A percentile compares a stretch with the other conserved stretches of the same genome.
Evolutionary conservation across 2,113 vertebrate genomes (phyloP).

Genomic region (Carassius gibelio): DNA sequence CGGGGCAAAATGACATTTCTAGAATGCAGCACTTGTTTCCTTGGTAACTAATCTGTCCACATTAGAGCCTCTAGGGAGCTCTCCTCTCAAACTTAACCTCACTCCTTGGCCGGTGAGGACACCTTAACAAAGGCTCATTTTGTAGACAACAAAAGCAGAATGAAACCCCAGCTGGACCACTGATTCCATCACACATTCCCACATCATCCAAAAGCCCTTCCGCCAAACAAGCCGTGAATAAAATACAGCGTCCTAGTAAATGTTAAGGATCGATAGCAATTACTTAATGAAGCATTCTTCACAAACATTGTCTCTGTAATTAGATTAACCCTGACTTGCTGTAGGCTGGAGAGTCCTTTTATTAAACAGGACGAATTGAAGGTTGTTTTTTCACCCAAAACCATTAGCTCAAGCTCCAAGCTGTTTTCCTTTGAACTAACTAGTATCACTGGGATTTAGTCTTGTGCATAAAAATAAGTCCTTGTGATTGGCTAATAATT

Average conservation of each 20-base stretch:
- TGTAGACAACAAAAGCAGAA: constrained; percentile 78
- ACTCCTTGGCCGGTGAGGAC: constrained; percentile 70
- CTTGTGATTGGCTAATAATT: not conserved
- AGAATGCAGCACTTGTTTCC: constrained; percentile 73
- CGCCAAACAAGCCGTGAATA: constrained; percentile 24
- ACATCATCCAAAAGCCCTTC: constrained; percentile 64
- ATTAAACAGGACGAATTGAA: not conserved
- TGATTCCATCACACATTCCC: constrained; percentile 68
- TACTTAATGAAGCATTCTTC: constrained; percentile 35
- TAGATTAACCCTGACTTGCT: constrained; percentile 30
- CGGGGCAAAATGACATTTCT: constrained; percentile 62
- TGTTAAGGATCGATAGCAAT: constrained; percentile 16
- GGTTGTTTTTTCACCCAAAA: not conserved
- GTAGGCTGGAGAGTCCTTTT: not conserved
- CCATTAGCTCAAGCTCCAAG: not conserved
- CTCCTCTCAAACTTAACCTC: constrained; percentile 71
- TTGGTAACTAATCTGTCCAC: constrained; percentile 80
- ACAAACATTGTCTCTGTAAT: constrained; percentile 15
- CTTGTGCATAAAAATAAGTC: not conserved
- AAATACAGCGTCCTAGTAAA: constrained; percentile 10
- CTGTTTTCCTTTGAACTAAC: not conserved
- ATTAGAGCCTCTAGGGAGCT: constrained; percentile 77
- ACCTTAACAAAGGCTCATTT: constrained; percentile 80
- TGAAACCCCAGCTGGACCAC: constrained; percentile 77
- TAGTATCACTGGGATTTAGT: not conserved